Evolutionary conservation across 1,140 invertebrate species (phyloP), one percentile per base, ranked within the genome.

Genomic region (Bombyx mandarina): DNA sequence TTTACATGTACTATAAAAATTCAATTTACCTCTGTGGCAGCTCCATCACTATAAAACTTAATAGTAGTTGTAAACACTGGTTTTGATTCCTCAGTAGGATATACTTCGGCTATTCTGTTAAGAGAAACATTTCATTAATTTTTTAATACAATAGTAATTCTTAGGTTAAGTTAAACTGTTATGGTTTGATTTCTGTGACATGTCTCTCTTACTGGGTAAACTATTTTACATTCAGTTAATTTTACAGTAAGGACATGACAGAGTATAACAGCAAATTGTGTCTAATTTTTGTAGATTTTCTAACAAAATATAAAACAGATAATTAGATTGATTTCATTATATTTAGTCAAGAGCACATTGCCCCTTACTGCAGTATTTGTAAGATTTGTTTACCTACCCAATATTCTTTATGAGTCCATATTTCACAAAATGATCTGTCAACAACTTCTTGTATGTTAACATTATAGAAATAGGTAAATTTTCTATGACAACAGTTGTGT

Each of bases 31-130:
- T 76, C 65, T 4, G 64, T 62, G n/a, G 73, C 75, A 45, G 71
- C 73, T 45, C 69, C 73, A 56, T 75, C 66, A 58, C 60, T 77
- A 44, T 73, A 55, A 61, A 86, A 86, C 9, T 58, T 67, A 2
- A 86, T 60, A 10, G 77, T 78, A 45, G 80, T 82, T 22, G 73
- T 73, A 46, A 86, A 86, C 7, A 77, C 74, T 45, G 75, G 76
- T 56, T 71, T 72, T 5, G 76, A 67, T 22, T 77, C 66, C 46
- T 75, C 72, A 46, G 65, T 69, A 1, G 74, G 74, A 50, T 83
- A 80, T 10, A 78, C 55, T 66, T 86, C 80, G 45, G 76, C 82
- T 57, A 82, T 56, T 6, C 82, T 86, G 65, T 44, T 77, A 81
- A 52, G 0, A 52, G 45, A 46, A 53, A 7, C 45, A 54, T 43